Evolutionary conservation across 2,113 vertebrate genomes (phyloP).

Genomic region (Silurus meridionalis): DNA sequence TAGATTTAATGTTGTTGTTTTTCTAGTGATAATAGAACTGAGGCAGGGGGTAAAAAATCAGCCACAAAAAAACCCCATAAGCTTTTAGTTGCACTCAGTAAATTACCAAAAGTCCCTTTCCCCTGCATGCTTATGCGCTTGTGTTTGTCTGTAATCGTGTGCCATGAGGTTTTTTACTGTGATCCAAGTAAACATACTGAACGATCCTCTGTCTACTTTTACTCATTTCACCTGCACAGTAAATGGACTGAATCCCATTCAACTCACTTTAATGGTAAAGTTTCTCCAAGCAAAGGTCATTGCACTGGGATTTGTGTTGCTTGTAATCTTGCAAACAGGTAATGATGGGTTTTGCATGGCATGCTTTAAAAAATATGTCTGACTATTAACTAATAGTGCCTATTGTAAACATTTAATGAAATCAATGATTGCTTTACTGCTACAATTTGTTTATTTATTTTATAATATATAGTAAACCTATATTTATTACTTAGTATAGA

Average conservation of each 20-base stretch:
- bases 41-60: not conserved
- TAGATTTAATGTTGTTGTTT: conserved; percentile 30
- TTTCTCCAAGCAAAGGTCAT: not conserved
- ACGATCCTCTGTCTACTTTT: not conserved
- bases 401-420: not conserved
- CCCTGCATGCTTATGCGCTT: not conserved
- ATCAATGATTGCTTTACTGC: not conserved
- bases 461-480: not conserved
- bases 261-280: conserved; percentile 39
- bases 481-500: not conserved
- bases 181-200: not conserved
- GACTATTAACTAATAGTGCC: not conserved
- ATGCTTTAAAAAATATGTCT: not conserved
- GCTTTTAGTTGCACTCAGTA: conserved; percentile 26
- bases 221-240: conserved; percentile 19
- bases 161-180: not conserved
- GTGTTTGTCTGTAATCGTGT: not conserved
- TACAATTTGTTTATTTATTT: not conserved
- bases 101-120: not conserved
- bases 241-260: conserved; percentile 29
- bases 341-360: not conserved
- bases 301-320: not conserved
- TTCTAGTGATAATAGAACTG: conserved; percentile 13
- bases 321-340: not conserved
- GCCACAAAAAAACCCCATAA: conserved; percentile 8